Base-by-base conservation (phyloP, 1,140 invertebrate genomes). In the Calephelis nemesis region DNA sequence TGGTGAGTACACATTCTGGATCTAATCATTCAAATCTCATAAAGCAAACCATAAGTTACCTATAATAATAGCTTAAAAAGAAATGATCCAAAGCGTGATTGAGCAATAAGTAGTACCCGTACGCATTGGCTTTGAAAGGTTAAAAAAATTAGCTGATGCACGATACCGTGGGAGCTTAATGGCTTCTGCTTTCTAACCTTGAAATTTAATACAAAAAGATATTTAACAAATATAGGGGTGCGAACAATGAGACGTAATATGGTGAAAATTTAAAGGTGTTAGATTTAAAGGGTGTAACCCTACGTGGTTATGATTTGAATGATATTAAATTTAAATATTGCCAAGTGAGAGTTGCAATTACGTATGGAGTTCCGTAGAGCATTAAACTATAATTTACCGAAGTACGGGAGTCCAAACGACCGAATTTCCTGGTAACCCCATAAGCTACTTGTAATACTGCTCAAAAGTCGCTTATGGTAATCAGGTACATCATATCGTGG, bases 191-290 rank as follows among this genome's bases (percentile, higher is more conserved):
- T 54, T 54, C 52, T 54, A 54, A 54, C 7, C 52, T 45, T 45
- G 42, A 45, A 45, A 45, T 45, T 45, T 54, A 54, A 54, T 19
- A 54, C 52, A 54, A 54, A 54, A 54, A 8, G 52, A 54, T 54
- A 54, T 54, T 54, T 54, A 54, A 54, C 52, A 54, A 54, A 54
- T 54, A 54, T 54, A 54, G 30, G 52, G 52, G 52, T 54, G 15
- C 19, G 15, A 39, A 54, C 52, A 54, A 54, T 19, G 50, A 9
- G 50, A 54, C 15, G 50, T 54, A 30, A 54, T 54, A 13, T 54
- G 50, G 50, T 50, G 49, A 13, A 19, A 30, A 54, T 54, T 19
- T 19, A 54, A 54, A 54, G 50, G 50, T 54, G 50, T 54, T 54
- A 54, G 52, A 54, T 5, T 54, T 54, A 15, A 30, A 54, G 30